These are phyloP conservation scores for Chlamydotis undulata DNA, from an alignment of 2,113 vertebrate genomes.

Conservation along the genomic window DNA sequence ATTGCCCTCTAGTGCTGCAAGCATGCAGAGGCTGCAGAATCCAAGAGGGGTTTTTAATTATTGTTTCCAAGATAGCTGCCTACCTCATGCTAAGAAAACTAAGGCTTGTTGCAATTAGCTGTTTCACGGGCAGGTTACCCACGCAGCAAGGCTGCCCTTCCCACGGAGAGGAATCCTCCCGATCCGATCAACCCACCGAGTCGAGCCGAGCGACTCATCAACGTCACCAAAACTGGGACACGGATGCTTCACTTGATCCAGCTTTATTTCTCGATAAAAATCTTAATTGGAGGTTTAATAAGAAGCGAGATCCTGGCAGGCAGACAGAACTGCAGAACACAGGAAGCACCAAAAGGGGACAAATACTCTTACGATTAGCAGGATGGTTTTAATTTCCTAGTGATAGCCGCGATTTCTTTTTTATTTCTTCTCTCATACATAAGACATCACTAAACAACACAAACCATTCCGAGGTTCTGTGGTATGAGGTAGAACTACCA, in stretches of 20 bases:
- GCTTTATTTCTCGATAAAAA: background rate
- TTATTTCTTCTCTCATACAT: background rate
- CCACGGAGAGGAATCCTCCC: background rate
- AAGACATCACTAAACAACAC: background rate
- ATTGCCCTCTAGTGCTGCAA: constrained; percentile 77
- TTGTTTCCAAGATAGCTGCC: background rate
- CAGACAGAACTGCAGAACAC: background rate
- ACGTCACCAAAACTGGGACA: background rate
- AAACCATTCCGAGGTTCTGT: no score
- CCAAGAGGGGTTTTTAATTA: no score
- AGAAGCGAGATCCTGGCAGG: background rate
- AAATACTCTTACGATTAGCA: background rate
- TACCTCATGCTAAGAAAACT: background rate
- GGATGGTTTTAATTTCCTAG: background rate
- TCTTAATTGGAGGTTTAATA: constrained; percentile 17
- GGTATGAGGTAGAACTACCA: background rate
- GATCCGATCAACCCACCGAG: background rate
- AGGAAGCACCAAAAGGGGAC: background rate
- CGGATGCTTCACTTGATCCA: background rate
- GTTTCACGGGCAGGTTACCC: background rate
- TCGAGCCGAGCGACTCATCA: background rate
- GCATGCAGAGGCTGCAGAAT: background rate
- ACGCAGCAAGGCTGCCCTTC: background rate
- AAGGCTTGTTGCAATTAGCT: background rate
- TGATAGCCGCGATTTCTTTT: background rate